Conservation (phyloP, 2,888 invertebrate species). For the Helleia helle region DNA sequence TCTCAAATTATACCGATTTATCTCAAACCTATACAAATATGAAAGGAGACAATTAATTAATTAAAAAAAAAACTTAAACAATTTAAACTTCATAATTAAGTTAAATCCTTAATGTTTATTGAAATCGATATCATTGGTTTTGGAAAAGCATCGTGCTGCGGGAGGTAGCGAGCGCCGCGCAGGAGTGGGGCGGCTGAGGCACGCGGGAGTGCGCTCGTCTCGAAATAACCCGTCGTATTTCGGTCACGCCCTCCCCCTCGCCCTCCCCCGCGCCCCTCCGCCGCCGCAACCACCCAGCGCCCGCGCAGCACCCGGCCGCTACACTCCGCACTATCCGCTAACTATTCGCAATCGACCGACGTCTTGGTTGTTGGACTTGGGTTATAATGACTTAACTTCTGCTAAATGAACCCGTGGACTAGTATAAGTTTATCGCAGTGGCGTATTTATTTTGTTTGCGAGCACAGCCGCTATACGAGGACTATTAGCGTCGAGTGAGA, state of each 20-base stretch:
- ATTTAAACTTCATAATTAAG: no score
- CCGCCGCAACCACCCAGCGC: slow-evolving; percentile 29
- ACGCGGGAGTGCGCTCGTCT: slow-evolving; percentile 49
- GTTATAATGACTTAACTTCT: slow-evolving; percentile 86
- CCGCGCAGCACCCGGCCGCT: slow-evolving; percentile 40
- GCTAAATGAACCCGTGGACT: slow-evolving; percentile 77
- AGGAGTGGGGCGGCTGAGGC: slow-evolving; percentile 25
- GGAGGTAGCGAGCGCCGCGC: slow-evolving; percentile 8
- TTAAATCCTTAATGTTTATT: slow-evolving; percentile 2
- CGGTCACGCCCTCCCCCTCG: slow-evolving; percentile 52
- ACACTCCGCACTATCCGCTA: slow-evolving; percentile 83
- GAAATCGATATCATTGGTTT: slow-evolving; percentile 12
- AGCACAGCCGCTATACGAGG: slow-evolving; percentile 54
- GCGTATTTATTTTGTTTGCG: slow-evolving; percentile 52
- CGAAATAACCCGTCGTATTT: slow-evolving; percentile 69
- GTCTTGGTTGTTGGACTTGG: slow-evolving; percentile 86
- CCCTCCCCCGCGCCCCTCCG: slow-evolving; percentile 27
- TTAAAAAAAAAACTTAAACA: no score
- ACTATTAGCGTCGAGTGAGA: slow-evolving; percentile 65
- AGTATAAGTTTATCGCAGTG: slow-evolving; percentile 66
- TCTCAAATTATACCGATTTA: no score
- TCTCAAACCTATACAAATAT: no score
- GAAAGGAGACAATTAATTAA: no score
- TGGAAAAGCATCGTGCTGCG: slow-evolving; percentile 9
- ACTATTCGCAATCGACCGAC: slow-evolving; percentile 95